phyloP scores from a whole-genome alignment of 2,797 vertebrate genomes.

The Bufotes viridis region DNA sequence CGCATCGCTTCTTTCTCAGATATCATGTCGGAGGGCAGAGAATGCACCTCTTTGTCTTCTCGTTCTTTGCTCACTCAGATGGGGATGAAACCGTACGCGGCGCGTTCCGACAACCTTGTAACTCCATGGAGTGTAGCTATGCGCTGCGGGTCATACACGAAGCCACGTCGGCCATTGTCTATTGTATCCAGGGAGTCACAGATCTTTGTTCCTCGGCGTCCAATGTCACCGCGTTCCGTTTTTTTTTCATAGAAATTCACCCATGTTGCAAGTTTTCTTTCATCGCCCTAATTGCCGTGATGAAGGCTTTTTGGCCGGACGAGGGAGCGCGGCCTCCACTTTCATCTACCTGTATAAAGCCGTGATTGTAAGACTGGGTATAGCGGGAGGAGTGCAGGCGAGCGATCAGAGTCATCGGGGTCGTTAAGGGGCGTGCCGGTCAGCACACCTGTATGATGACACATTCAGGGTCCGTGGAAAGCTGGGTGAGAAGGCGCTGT shows the following conservation, averaged over 20 bases:
- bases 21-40: slow-evolving; percentile 21
- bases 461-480: too few relatives aligned
- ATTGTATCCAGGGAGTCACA: background rate
- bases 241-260: slow-evolving; percentile 23
- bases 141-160: background rate
- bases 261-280: slow-evolving; percentile 19
- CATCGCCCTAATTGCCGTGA: slow-evolving; percentile 23
- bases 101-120: slow-evolving; percentile 5
- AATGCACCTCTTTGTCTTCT: background rate
- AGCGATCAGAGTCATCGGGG: too few relatives aligned
- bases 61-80: background rate
- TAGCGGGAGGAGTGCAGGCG: background rate
- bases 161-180: background rate
- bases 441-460: too few relatives aligned
- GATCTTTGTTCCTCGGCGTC: background rate
- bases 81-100: slow-evolving; percentile 20
- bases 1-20: background rate
- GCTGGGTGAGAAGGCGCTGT: too few relatives aligned
- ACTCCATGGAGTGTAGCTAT: background rate
- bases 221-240: background rate
- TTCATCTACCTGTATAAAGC: slow-evolving; percentile 41
- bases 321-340: background rate
- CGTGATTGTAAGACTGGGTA: background rate
- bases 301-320: slow-evolving; percentile 23
- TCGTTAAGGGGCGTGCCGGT: too few relatives aligned